Evolutionary conservation across 2,888 invertebrate species (phyloP), one percentile per base, ranked within the genome.

Genomic region (Cyclophora punctaria): DNA sequence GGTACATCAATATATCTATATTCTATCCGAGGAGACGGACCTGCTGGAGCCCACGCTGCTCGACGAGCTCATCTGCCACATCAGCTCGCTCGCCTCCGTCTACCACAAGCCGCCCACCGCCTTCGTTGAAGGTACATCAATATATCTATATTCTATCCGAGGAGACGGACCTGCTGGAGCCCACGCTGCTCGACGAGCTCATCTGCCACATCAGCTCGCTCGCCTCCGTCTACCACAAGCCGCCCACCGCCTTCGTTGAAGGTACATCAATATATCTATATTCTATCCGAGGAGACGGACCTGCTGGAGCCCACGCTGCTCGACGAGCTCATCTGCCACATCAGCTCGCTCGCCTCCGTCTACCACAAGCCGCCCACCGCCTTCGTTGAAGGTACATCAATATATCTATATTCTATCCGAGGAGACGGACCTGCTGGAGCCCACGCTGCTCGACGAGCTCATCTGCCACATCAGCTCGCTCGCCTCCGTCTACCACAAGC

Each of bases 21-120:
- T n/a, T n/a, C n/a, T n/a, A n/a, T 98, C 98, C 0, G 99, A 99
- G 80, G 99, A 99, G 89, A 99, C 99, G 0, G 99, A 99, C 89
- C 89, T 99, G 45, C 85, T 99, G 60, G 99, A 99, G 79, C 99
- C 99, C 0, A 99, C 99, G 0, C 88, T 99, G 44, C 86, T 99
- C 56, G 99, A 99, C 80, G 99, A 99, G 83, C 91, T 99, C 51
- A 98, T 99, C 73, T 99, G 99, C 77, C 99, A 99, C 83, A 99
- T 99, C 73, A 98, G 98, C 56, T 97, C 97, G 45, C 90, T 99
- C 62, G 99, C 99, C 0, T 97, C 98, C 44, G 99, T 99, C 6
- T 99, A 99, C 77, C 99, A 99, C 76, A 99, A 99, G 79, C 99
- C 99, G 34, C 99, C 99, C 0, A 96, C 96, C 6, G 98, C 99